phyloP scores from a whole-genome alignment of 1,140 invertebrate genomes.

The Euwallacea fornicatus region DNA sequence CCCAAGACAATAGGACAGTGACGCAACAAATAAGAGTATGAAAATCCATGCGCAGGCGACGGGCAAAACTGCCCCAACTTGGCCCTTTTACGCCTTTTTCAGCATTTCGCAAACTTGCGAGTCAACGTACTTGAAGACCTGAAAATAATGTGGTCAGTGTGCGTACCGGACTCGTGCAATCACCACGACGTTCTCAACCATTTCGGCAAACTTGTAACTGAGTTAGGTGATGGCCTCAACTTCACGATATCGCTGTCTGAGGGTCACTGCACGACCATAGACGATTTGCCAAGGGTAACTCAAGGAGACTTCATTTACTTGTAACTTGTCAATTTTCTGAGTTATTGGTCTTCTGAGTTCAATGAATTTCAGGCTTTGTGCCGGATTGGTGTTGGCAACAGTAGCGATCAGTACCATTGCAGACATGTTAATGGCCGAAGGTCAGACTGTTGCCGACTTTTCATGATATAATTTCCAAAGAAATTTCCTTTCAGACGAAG shows the following conservation, averaged over 20 bases:
- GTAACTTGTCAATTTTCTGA: constrained; percentile 27
- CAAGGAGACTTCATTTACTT: constrained; percentile 33
- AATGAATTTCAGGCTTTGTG: constrained; percentile 28
- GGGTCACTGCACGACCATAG: constrained; percentile 35
- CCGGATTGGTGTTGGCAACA: constrained; percentile 22
- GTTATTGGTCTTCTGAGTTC: background rate
- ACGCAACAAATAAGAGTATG: no score
- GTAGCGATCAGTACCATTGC: constrained; percentile 31
- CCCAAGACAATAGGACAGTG: no score
- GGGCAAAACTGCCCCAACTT: background rate
- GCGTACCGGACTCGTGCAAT: constrained; percentile 43
- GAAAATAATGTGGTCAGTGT: constrained; percentile 42
- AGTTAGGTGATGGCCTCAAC: constrained; percentile 41
- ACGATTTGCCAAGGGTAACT: constrained; percentile 32
- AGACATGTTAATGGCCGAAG: constrained; percentile 6
- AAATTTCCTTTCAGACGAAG: constrained; percentile 8
- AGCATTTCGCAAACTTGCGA: constrained; percentile 38
- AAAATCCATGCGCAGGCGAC: no score
- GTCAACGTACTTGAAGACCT: constrained; percentile 36
- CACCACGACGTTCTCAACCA: constrained; percentile 36
- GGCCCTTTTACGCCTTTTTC: constrained; percentile 9
- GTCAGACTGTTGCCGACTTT: constrained; percentile 4
- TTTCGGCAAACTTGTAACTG: constrained; percentile 41
- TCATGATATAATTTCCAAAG: background rate
- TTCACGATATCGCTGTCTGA: constrained; percentile 36